Conservation (phyloP, 2,797 vertebrate species). For the Anabas testudineus region DNA sequence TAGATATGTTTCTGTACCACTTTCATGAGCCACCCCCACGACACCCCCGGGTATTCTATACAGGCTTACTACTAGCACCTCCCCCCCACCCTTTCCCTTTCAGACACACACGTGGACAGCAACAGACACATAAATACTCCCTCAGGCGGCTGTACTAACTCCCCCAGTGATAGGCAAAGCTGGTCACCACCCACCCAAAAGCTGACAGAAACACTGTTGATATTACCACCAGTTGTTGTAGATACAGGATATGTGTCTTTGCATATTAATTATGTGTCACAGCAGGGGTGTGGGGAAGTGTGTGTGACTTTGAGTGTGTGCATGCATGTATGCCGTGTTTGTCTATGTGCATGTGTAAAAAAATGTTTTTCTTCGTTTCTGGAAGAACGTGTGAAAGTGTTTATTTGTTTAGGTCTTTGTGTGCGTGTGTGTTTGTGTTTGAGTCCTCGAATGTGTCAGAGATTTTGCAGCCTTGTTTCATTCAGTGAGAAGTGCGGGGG, state of each 20-base stretch:
- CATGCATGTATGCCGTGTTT: slow-evolving; percentile 34
- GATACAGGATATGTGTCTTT: slow-evolving; percentile 68
- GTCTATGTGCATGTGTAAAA: slow-evolving; percentile 29
- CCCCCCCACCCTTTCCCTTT: slow-evolving; percentile 35
- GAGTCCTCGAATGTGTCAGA: slow-evolving; percentile 73
- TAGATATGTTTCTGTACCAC: slow-evolving; percentile 76
- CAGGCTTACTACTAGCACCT: slow-evolving; percentile 71
- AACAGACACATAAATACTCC: slow-evolving; percentile 70
- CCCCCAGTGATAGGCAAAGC: slow-evolving; percentile 78
- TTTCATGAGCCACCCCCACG: slow-evolving; percentile 76
- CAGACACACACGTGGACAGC: slow-evolving; percentile 54
- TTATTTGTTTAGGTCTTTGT: slow-evolving; percentile 75
- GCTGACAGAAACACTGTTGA: slow-evolving; percentile 74
- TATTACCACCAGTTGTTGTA: slow-evolving; percentile 78
- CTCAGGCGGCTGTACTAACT: slow-evolving; percentile 70
- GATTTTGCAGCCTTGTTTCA: slow-evolving; percentile 78
- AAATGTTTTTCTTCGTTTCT: slow-evolving; percentile 33
- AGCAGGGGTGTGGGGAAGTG: slow-evolving; percentile 57
- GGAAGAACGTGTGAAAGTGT: slow-evolving; percentile 67
- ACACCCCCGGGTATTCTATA: slow-evolving; percentile 72
- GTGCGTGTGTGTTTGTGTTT: slow-evolving; percentile 71
- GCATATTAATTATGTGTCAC: slow-evolving; percentile 73
- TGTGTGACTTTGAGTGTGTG: slow-evolving; percentile 31
- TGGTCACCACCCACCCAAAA: slow-evolving; percentile 80
- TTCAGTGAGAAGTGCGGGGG: slow-evolving; percentile 80